Evolutionary conservation across 1,140 invertebrate genomes (phyloP), one percentile per base, ranked within the genome.

Genomic region (Hypsibius dujardini): DNA sequence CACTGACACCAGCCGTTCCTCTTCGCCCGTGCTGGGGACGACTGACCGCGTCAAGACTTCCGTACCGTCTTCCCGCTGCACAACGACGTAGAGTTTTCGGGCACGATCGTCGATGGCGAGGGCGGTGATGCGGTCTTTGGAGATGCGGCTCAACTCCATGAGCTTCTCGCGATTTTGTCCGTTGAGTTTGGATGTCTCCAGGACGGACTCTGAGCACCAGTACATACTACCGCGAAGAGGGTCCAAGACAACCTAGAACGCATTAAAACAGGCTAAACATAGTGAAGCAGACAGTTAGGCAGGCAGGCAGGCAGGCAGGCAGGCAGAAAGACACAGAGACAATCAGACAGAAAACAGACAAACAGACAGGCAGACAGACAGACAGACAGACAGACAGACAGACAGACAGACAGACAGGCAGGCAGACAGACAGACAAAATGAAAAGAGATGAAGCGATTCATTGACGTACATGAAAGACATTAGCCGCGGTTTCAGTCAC

Each of bases 221-320:
- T 67, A 67, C 62, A 67, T 42, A 42, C 7, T 42, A 67, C 7
- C 62, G 3, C 62, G 7, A 3, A 67, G 62, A 67, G 62, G 62
- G 45, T 67, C 62, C 62, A 67, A 3, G 7, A 67, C 7, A 42
- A 67, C 45, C 7, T 67, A 7, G n/a, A n/a, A n/a, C n/a, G n/a
- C n/a, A n/a, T n/a, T n/a, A n/a, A n/a, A n/a, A n/a, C n/a, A n/a
- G n/a, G n/a, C n/a, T n/a, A n/a, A n/a, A n/a, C n/a, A n/a, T n/a
- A n/a, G n/a, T n/a, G n/a, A n/a, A n/a, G n/a, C n/a, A n/a, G n/a
- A n/a, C n/a, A n/a, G n/a, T n/a, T n/a, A n/a, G n/a, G n/a, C n/a
- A n/a, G n/a, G n/a, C n/a, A n/a, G 50, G 7, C 50, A 7, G 7
- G 50, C 50, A 7, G 7, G 7, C 50, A n/a, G 7, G 50, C 50